Conservation (phyloP, 2,888 invertebrate species). For the Invenusta paracnida region DNA sequence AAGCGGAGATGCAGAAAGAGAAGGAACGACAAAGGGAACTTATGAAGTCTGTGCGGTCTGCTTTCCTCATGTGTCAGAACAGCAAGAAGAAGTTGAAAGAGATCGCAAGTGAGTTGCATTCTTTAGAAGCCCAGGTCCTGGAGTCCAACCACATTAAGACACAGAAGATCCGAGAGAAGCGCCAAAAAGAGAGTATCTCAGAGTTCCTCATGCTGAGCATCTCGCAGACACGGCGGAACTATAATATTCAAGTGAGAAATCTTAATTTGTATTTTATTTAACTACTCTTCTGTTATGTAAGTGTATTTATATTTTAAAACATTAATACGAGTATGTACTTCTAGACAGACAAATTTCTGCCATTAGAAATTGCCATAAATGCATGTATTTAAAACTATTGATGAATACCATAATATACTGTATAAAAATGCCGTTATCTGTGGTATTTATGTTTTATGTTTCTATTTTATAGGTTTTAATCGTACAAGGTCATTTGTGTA, state of each 20-base stretch:
- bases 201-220: conserved; percentile 57
- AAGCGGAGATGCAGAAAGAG: conserved; percentile 50
- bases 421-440: too few species aligned
- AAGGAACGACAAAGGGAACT: conserved; percentile 53
- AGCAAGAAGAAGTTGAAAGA: conserved; percentile 53
- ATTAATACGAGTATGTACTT: too few species aligned
- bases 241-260: conserved; percentile 48
- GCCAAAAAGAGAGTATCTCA: conserved; percentile 55
- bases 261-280: neutral
- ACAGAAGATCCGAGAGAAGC: conserved; percentile 51
- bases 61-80: conserved; percentile 51
- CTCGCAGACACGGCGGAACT: conserved; percentile 55
- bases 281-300: neutral
- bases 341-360: too few species aligned
- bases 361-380: too few species aligned
- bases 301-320: too few species aligned
- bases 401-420: too few species aligned
- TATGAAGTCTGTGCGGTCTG: conserved; percentile 52
- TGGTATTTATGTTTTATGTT: too few species aligned
- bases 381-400: too few species aligned
- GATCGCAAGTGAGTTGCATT: conserved; percentile 52
- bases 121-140: conserved; percentile 51
- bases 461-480: too few species aligned
- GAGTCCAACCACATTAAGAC: conserved; percentile 50
- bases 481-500: too few species aligned